Percentiles rank a stretch among this genome's conserved stretches.
phyloP scores from a whole-genome alignment of 1,140 invertebrate genomes.

The Drosophila chauvacae region DNA sequence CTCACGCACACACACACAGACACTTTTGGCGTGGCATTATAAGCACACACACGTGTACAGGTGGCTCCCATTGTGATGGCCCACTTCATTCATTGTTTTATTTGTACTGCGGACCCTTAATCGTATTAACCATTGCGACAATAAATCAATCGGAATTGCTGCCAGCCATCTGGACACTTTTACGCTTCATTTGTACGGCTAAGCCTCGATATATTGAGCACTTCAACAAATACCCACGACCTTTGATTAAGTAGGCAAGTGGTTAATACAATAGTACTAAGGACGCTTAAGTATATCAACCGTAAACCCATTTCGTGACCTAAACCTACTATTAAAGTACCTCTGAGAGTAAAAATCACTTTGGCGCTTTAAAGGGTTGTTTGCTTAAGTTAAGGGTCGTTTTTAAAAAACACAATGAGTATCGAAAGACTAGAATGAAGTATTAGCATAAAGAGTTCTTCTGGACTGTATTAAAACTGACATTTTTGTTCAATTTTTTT shows the following conservation, averaged over 20 bases:
- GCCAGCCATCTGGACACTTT: conserved; percentile 12
- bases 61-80: conserved; percentile 26
- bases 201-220: conserved; percentile 13
- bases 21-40: neutral
- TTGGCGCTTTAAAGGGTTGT: neutral
- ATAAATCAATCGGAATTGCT: conserved; percentile 44
- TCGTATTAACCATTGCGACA: conserved; percentile 32
- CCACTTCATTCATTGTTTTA: conserved; percentile 21
- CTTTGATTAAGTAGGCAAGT: conserved; percentile 2
- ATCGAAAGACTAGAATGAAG: no score
- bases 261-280: neutral
- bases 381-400: neutral
- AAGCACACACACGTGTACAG: conserved; percentile 18
- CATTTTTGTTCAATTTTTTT: no score
- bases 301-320: neutral
- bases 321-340: neutral
- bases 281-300: neutral
- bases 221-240: conserved; percentile 2
- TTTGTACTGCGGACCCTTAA: conserved; percentile 10
- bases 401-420: neutral
- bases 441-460: no score
- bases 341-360: neutral
- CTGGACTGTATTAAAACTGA: no score
- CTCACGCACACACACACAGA: conserved; percentile 9
- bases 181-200: conserved; percentile 13